Evolutionary conservation across 2,797 vertebrate species (phyloP), one percentile per base, ranked within the genome.

Genomic region (Phrynocephalus forsythii): DNA sequence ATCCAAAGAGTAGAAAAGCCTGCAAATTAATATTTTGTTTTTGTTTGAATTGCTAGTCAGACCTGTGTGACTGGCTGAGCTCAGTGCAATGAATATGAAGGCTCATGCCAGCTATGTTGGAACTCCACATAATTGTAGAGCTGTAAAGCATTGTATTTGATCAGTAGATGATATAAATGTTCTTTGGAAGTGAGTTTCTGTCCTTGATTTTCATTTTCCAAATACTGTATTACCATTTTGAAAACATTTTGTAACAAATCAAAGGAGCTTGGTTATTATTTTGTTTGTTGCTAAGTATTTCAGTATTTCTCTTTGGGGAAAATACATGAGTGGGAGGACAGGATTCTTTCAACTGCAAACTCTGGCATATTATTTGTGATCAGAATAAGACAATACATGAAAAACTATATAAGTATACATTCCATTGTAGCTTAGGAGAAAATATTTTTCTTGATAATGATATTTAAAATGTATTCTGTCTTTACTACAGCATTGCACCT

Each of bases 381-480:
- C 92, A 90, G 94, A 94, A 92, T n/a, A 68, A 66, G 26, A 86
- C 88, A 76, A 85, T 87, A 75, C 72, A 86, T 77, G 90, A 88
- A 87, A 95, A 93, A 91, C 88, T 86, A 28, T 92, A 85, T 86
- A 86, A 83, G 56, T 92, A 93, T 93, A 83, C 48, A 92, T 20
- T 90, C 88, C 0, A 76, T 94, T 86, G 78, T 89, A 18, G 77
- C 87, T 90, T 91, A 82, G 76, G 2, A 1, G 10, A 30, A 9
- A 92, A 94, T 91, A 94, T 26, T 33, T 92, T 85, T 91, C 16
- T 56, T 86, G 86, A 91, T 90, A 89, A 94, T 93, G 44, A 86
- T 79, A 86, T 90, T 91, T 94, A 48, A 94, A 92, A 92, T 91
- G 67, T 44, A 93, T 85, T 92, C 91, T 92, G 52, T 94, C 91